Evolutionary conservation across 2,113 vertebrate species (phyloP).

Genomic region (Pristiophorus japonicus): DNA sequence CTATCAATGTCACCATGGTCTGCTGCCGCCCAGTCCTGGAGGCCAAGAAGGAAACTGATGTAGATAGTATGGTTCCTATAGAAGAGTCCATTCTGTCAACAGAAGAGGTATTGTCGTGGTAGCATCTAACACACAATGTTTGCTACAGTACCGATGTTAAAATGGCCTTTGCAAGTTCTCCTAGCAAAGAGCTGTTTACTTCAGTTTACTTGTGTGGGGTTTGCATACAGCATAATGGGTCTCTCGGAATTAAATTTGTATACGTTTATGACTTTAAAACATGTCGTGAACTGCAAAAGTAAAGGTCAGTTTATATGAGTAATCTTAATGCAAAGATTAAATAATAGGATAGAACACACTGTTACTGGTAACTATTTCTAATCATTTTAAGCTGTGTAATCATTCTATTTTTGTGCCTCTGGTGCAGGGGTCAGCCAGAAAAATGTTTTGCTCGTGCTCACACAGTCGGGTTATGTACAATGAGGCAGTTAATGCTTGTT

Average conservation of each 20-base stretch:
- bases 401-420: not conserved
- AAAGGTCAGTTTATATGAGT: not conserved
- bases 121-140: not conserved
- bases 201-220: not conserved
- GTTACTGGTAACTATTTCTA: not conserved
- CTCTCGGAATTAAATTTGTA: not conserved
- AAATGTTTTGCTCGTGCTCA: not conserved
- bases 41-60: slow-evolving; percentile 49
- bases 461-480: not conserved
- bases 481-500: not conserved
- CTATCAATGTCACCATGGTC: slow-evolving; percentile 76
- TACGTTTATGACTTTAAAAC: not conserved
- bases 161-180: not conserved
- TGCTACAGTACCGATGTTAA: not conserved
- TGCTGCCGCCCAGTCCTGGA: slow-evolving; percentile 73
- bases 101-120: slow-evolving; percentile 54
- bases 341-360: not conserved
- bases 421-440: not conserved
- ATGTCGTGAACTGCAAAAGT: not conserved
- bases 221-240: not conserved
- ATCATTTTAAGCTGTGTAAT: not conserved
- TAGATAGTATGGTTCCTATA: slow-evolving; percentile 48
- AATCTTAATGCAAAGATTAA: not conserved
- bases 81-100: slow-evolving; percentile 50
- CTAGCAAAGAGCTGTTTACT: not conserved